A percentile compares a stretch with the other conserved stretches of the same genome.
Conservation (phyloP, 2,113 vertebrate species). For the Corythornis vintsioides region DNA sequence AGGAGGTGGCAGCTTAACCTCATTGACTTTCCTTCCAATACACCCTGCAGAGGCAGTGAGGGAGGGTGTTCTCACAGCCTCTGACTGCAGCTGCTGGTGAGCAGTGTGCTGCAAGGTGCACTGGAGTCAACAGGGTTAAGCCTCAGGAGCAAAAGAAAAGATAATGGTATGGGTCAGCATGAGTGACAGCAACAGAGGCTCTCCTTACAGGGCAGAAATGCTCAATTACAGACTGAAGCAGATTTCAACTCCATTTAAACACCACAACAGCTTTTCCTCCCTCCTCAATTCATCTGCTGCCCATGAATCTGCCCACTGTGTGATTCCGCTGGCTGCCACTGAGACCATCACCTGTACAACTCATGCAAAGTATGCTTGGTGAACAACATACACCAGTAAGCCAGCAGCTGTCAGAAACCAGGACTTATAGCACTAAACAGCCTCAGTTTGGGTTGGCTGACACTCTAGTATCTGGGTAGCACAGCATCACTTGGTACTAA, state of each 20-base stretch:
- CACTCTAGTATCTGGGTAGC: neutral
- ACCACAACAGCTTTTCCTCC: neutral
- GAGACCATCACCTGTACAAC: neutral
- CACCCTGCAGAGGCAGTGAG: neutral
- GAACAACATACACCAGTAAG: neutral
- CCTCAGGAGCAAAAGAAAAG: neutral
- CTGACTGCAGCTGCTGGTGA: neutral
- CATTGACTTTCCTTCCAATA: neutral
- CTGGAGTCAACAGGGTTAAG: neutral
- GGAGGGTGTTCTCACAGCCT: neutral
- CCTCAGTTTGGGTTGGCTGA: neutral
- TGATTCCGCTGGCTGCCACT: neutral
- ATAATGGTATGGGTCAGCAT: neutral
- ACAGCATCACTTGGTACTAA: neutral
- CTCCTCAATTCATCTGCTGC: neutral
- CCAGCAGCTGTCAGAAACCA: neutral
- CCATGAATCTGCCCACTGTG: neutral
- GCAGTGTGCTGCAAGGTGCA: neutral
- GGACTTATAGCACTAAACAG: neutral
- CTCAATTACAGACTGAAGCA: neutral
- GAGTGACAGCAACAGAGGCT: neutral
- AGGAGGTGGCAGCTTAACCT: neutral
- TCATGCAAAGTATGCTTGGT: neutral
- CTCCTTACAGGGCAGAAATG: neutral
- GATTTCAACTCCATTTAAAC: neutral